phyloP scores from a whole-genome alignment of 1,140 invertebrate genomes.

The Cydia strobilella region DNA sequence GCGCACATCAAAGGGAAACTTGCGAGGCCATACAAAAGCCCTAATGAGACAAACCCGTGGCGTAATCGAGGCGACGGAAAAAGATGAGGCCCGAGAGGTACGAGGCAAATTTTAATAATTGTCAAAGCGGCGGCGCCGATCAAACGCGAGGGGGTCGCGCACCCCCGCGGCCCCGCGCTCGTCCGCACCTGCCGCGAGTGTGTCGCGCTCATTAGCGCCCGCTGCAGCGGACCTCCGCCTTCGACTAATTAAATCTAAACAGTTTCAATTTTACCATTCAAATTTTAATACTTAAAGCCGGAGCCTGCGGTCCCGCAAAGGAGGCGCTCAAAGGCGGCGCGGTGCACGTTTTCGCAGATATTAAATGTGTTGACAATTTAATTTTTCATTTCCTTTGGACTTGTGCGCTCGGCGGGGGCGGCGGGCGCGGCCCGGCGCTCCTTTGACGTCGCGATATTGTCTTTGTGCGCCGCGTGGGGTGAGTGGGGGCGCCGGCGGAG shows the following conservation, averaged over 20 bases:
- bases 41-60: conserved; percentile 79
- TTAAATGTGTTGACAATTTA: conserved; percentile 81
- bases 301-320: conserved; percentile 65
- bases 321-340: conserved; percentile 73
- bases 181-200: conserved; percentile 52
- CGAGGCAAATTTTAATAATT: conserved; percentile 80
- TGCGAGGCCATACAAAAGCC: conserved; percentile 77
- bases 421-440: conserved; percentile 57
- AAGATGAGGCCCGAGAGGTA: conserved; percentile 78
- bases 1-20: conserved; percentile 70
- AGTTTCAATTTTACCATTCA: conserved; percentile 76
- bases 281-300: conserved; percentile 76
- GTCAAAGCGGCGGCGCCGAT: conserved; percentile 78
- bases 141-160: conserved; percentile 62
- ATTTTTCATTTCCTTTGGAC: conserved; percentile 79
- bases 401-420: conserved; percentile 51
- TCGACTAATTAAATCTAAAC: conserved; percentile 77
- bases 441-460: conserved; percentile 80
- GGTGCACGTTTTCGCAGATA: conserved; percentile 79
- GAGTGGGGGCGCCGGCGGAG: conserved; percentile 68
- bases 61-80: conserved; percentile 80
- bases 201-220: conserved; percentile 75
- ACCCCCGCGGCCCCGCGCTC: conserved; percentile 37
- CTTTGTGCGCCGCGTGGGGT: conserved; percentile 76
- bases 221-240: conserved; percentile 69